Evolutionary conservation across 2,797 vertebrate genomes (phyloP).

Genomic region (Thunnus albacares): DNA sequence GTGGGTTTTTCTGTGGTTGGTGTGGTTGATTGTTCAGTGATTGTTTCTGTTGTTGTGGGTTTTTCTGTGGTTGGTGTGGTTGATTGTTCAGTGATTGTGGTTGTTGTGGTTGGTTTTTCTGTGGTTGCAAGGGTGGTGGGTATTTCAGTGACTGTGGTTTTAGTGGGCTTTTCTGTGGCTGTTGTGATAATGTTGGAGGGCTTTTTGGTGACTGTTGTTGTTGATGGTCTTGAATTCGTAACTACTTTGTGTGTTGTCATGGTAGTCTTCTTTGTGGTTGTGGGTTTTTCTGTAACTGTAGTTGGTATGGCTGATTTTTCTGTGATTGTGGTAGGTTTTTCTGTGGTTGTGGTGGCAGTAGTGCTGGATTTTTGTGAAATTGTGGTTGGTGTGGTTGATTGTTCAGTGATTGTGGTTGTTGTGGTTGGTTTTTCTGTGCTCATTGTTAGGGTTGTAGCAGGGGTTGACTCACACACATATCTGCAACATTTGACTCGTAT

Average conservation of each 20-base stretch:
- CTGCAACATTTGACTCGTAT: too few species aligned
- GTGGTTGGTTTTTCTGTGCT: neutral
- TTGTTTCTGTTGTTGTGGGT: neutral
- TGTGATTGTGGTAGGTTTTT: too few species aligned
- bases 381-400: neutral
- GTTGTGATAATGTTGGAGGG: too few species aligned
- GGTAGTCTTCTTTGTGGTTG: neutral
- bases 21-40: too few species aligned
- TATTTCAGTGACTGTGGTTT: neutral
- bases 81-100: neutral
- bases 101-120: neutral
- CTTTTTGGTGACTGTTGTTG: too few species aligned
- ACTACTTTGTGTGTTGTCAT: neutral
- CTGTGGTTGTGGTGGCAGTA: neutral
- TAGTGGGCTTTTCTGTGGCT: neutral
- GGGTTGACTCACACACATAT: too few species aligned
- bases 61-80: constrained; percentile 5
- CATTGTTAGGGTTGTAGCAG: rapidly evolving
- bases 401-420: neutral
- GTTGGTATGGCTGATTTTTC: too few species aligned
- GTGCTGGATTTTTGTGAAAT: neutral
- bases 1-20: constrained; percentile 20
- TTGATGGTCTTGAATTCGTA: too few species aligned
- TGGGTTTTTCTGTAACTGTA: too few species aligned
- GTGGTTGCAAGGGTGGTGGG: neutral